A percentile compares a stretch with the other conserved stretches of the same genome.
These are phyloP conservation scores for Margarornis squamiger DNA, from an alignment of 2,797 vertebrate species.

Conservation along the genomic window DNA sequence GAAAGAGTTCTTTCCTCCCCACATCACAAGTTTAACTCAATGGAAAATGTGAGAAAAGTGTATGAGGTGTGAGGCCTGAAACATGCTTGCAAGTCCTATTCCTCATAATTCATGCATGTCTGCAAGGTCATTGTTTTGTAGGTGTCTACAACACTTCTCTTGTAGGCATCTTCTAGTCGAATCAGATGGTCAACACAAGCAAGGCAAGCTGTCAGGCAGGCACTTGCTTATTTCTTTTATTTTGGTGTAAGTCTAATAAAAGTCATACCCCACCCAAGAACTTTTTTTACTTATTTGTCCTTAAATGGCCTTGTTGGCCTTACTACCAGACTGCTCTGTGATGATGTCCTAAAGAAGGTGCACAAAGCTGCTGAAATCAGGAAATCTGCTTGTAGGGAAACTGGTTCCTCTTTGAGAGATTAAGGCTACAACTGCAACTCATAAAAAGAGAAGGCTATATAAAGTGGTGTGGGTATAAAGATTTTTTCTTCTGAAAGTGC, in stretches of 20 bases:
- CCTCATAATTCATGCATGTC: accelerated
- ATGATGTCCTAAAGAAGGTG: not conserved
- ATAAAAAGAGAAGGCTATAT: not conserved
- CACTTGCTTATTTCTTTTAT: not conserved
- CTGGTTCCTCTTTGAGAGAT: not conserved
- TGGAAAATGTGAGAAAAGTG: not conserved
- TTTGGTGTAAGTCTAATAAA: not conserved
- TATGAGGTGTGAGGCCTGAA: not conserved
- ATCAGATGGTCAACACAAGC: not conserved
- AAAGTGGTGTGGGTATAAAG: not conserved
- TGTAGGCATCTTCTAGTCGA: not conserved
- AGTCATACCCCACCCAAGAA: not conserved
- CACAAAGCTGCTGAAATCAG: not conserved
- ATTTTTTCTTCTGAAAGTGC: not conserved
- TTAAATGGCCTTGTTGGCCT: not conserved
- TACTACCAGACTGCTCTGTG: not conserved
- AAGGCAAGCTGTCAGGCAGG: not conserved
- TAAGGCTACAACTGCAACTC: not conserved
- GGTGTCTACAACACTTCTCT: not conserved
- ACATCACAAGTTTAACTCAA: not conserved
- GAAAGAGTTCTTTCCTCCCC: not conserved
- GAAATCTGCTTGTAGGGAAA: not conserved
- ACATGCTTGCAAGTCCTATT: not conserved
- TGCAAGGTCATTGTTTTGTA: not conserved
- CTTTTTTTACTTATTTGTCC: not conserved